phyloP scores from a whole-genome alignment of 2,888 invertebrate species.

The Koerneria pararmatus region DNA sequence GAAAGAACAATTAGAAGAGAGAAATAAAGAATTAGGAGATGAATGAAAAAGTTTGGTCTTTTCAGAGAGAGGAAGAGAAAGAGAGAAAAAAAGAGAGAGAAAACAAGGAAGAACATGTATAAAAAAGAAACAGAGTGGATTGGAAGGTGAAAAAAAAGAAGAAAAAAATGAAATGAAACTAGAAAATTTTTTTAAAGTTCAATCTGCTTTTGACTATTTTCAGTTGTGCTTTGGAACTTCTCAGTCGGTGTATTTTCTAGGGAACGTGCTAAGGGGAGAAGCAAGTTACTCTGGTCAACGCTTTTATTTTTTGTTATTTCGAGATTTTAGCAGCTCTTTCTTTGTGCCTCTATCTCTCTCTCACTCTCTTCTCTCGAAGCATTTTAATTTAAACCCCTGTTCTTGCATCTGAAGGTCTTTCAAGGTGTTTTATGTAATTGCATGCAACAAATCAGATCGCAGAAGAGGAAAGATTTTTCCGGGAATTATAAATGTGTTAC shows the following conservation, averaged over 20 bases:
- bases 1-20: too few relatives aligned
- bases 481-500: neutral
- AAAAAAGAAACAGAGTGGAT: too few relatives aligned
- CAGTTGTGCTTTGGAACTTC: too few relatives aligned
- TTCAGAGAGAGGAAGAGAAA: neutral
- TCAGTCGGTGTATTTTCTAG: too few relatives aligned
- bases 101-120: neutral
- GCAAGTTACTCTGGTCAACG: neutral
- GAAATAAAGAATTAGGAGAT: too few relatives aligned
- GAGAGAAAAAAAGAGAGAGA: neutral
- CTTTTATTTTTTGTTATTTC: neutral
- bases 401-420: too few relatives aligned
- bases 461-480: neutral
- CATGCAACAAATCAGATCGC: too few relatives aligned
- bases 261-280: too few relatives aligned
- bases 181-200: too few relatives aligned
- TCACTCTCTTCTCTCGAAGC: constrained; percentile 3
- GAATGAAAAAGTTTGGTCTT: too few relatives aligned
- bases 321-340: neutral
- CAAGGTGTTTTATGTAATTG: too few relatives aligned
- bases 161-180: neutral
- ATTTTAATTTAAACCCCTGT: constrained; percentile 15
- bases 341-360: neutral
- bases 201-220: too few relatives aligned
- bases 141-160: neutral